Conservation (phyloP, 2,797 vertebrate genomes). For the Benthosema pterotum region DNA sequence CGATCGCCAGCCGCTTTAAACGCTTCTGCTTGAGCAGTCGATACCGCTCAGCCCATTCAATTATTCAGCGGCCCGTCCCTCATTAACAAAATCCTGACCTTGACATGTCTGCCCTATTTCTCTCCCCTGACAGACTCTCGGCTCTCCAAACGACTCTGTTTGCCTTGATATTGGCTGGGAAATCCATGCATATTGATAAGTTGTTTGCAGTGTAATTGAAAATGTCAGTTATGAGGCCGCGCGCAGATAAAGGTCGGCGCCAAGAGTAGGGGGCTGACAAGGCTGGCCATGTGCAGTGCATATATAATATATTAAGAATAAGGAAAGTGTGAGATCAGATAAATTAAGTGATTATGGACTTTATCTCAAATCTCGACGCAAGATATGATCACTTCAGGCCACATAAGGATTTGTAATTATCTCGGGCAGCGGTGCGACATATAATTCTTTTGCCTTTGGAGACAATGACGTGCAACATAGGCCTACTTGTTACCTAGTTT, state of each 20-base stretch:
- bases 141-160: constrained; percentile 78
- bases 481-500: constrained; percentile 51
- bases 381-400: constrained; percentile 9
- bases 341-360: constrained; percentile 32
- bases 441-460: constrained; percentile 15
- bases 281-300: constrained; percentile 55
- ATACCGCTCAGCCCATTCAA: constrained; percentile 83
- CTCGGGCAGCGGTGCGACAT: not conserved
- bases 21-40: constrained; percentile 81
- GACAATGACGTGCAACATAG: constrained; percentile 33
- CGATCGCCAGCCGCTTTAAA: constrained; percentile 83
- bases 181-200: constrained; percentile 96
- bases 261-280: constrained; percentile 82
- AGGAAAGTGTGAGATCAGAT: constrained; percentile 10
- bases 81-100: constrained; percentile 91
- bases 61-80: constrained; percentile 82
- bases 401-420: constrained; percentile 19
- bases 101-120: constrained; percentile 85
- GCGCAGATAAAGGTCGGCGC: constrained; percentile 87
- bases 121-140: constrained; percentile 75
- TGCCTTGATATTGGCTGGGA: constrained; percentile 81
- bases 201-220: constrained; percentile 95
- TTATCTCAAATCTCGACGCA: not conserved
- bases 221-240: constrained; percentile 92
- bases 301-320: constrained; percentile 33